phyloP scores from a whole-genome alignment of 2,888 invertebrate genomes.

The Plusia festucae region DNA sequence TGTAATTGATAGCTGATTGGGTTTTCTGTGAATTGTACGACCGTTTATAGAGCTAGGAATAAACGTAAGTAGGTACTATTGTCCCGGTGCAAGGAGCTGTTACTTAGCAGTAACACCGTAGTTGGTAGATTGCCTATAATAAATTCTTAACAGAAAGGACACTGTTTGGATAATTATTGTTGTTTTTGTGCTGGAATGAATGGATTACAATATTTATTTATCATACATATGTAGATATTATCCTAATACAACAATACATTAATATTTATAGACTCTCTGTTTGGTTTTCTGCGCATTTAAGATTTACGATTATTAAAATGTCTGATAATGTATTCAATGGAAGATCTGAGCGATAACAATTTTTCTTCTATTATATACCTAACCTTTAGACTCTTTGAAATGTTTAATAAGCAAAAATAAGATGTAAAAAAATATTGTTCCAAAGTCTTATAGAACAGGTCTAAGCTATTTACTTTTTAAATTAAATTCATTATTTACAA shows the following conservation, averaged over 20 bases:
- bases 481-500: too few species aligned
- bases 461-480: not conserved
- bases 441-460: not conserved
- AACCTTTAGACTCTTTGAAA: not conserved
- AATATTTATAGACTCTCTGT: not conserved
- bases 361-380: not conserved
- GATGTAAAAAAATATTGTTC: not conserved
- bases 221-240: not conserved
- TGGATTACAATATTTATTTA: constrained; percentile 2
- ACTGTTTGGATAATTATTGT: not conserved
- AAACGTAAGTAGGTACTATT: not conserved
- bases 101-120: not conserved
- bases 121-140: not conserved
- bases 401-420: not conserved
- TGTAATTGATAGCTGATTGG: constrained; percentile 15
- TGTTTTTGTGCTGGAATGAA: not conserved
- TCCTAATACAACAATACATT: not conserved
- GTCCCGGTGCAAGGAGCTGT: not conserved
- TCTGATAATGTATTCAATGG: not conserved
- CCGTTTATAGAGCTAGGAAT: not conserved
- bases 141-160: not conserved
- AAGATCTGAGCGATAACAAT: too few species aligned
- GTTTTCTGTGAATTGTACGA: constrained; percentile 6
- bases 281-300: not conserved
- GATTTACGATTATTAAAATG: not conserved